Percentiles rank a stretch among this genome's conserved stretches.
Evolutionary conservation across 37 sponge, comb jelly and placozoan species (phyloP).

Genomic region (Oopsacas minuta): DNA sequence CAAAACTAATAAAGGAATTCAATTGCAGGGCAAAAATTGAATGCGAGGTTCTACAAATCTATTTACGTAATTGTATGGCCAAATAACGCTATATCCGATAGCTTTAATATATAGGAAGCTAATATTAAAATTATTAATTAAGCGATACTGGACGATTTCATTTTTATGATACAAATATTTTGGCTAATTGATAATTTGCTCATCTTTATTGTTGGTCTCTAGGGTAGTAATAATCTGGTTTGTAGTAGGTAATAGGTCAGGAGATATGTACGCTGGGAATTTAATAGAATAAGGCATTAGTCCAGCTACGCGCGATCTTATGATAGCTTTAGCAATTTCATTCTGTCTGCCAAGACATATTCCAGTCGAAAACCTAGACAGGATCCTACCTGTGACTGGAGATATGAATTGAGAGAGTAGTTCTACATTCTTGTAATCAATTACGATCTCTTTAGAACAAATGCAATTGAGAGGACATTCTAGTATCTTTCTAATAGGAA

Average conservation of each 20-base stretch:
- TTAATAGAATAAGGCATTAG: neutral
- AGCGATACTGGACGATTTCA: too few species aligned
- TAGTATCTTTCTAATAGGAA: neutral
- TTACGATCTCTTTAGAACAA: neutral
- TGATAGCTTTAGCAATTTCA: neutral
- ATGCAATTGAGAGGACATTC: slow-evolving; percentile 1
- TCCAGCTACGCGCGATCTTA: neutral
- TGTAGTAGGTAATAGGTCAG: neutral
- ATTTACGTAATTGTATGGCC: too few species aligned
- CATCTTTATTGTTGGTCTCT: too few species aligned
- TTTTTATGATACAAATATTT: too few species aligned
- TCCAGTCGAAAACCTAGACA: neutral
- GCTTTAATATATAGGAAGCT: too few species aligned
- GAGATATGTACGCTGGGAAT: neutral
- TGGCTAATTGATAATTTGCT: too few species aligned
- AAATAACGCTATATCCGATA: too few species aligned
- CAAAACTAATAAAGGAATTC: too few species aligned
- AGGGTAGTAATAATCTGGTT: too few species aligned
- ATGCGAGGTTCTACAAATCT: too few species aligned
- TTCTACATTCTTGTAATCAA: slow-evolving; percentile 17
- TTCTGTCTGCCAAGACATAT: neutral
- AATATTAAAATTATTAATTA: too few species aligned
- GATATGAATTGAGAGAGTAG: slow-evolving; percentile 6
- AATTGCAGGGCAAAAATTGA: too few species aligned
- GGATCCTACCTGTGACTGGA: neutral